Evolutionary conservation across 2,888 invertebrate species (phyloP).

Genomic region (Gryllus longicercus): DNA sequence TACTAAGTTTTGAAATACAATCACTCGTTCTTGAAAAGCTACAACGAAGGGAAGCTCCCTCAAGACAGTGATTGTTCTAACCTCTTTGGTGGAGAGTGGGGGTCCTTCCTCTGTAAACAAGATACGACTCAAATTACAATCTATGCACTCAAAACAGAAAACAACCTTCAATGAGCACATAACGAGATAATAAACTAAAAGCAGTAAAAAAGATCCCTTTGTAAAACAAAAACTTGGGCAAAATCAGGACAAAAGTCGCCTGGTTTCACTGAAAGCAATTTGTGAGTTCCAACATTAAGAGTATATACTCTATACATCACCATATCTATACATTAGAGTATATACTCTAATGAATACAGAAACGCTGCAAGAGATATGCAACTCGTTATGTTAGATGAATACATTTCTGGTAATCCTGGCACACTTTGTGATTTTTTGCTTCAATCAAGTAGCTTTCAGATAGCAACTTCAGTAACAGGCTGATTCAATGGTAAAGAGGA

Average conservation of each 20-base stretch:
- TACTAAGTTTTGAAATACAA: constrained; percentile 73
- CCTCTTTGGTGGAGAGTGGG: constrained; percentile 81
- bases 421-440: too few relatives aligned
- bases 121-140: constrained; percentile 17
- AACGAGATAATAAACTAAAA: not conserved
- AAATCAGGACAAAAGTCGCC: not conserved
- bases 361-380: too few relatives aligned
- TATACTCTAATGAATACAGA: too few relatives aligned
- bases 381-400: too few relatives aligned
- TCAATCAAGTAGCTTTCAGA: too few relatives aligned
- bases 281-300: not conserved
- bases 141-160: constrained; percentile 22
- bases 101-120: constrained; percentile 68
- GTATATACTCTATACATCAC: too few relatives aligned
- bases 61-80: constrained; percentile 80
- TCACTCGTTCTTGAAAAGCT: constrained; percentile 83
- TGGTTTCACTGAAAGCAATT: not conserved
- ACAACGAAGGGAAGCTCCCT: constrained; percentile 93
- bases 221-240: too few relatives aligned
- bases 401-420: too few relatives aligned
- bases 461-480: too few relatives aligned
- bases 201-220: too few relatives aligned
- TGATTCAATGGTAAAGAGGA: too few relatives aligned
- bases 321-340: too few relatives aligned
- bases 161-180: not conserved